These are phyloP conservation scores for Phylloscopus whistleri DNA, from an alignment of 2,113 vertebrate genomes.

Conservation along the genomic window DNA sequence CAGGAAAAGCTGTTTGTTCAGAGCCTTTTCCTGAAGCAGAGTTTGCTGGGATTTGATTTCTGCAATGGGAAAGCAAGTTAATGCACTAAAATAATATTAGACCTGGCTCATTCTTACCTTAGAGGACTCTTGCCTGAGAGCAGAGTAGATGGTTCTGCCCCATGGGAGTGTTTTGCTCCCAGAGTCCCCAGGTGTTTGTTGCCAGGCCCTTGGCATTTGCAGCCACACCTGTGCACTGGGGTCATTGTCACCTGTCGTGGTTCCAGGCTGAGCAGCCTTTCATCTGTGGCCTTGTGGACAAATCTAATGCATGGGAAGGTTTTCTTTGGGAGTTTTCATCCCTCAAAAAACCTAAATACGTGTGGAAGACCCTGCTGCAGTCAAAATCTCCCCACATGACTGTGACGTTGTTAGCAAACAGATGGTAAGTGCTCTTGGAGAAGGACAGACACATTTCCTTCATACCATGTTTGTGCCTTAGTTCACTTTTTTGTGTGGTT, in stretches of 20 bases:
- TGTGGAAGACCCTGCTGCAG: background rate
- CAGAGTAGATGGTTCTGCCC: background rate
- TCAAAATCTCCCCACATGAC: background rate
- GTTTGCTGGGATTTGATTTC: background rate
- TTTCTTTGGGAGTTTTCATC: background rate
- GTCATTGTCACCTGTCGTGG: rapidly evolving
- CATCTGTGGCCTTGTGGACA: background rate
- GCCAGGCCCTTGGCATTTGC: background rate
- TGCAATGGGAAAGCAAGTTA: background rate
- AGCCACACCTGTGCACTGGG: background rate
- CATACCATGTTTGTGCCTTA: background rate
- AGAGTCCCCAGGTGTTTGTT: background rate
- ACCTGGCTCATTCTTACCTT: background rate
- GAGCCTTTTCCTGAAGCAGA: background rate
- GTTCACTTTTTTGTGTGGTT: background rate
- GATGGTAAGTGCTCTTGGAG: background rate
- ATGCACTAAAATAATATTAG: background rate
- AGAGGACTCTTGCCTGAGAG: background rate
- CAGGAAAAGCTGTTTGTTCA: background rate
- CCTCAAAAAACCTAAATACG: rapidly evolving
- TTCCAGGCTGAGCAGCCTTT: background rate
- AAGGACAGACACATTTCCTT: background rate
- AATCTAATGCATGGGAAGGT: background rate
- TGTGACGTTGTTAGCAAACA: background rate
- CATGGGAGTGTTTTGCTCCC: background rate